Conservation (phyloP, 2,888 invertebrate genomes). For the Pyrrhia umbra region DNA sequence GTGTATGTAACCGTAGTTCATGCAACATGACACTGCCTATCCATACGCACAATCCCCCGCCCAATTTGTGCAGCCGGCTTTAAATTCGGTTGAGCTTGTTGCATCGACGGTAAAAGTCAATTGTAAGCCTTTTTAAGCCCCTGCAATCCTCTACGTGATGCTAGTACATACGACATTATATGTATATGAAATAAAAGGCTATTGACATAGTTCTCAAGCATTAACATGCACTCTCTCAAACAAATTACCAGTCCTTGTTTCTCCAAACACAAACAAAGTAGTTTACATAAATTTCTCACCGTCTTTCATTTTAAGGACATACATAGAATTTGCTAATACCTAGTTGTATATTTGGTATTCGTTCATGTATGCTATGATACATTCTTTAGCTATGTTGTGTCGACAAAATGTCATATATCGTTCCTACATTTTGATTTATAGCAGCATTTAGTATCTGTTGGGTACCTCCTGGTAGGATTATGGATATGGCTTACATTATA, state of each 20-base stretch:
- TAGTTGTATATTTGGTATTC: constrained; percentile 26
- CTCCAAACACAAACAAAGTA: constrained; percentile 45
- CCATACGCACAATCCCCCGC: not conserved
- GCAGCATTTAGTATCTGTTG: constrained; percentile 37
- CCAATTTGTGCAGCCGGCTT: constrained; percentile 23
- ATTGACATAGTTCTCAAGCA: constrained; percentile 6
- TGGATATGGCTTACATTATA: constrained; percentile 33
- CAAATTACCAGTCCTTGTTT: constrained; percentile 3
- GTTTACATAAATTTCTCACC: constrained; percentile 47
- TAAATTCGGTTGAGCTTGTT: constrained; percentile 15
- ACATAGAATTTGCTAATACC: constrained; percentile 31
- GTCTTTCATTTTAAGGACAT: constrained; percentile 35
- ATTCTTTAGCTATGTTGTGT: constrained; percentile 23
- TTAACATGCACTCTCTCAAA: constrained; percentile 17
- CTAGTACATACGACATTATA: constrained; percentile 12
- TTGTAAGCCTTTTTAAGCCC: constrained; percentile 20
- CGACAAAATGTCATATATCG: constrained; percentile 56
- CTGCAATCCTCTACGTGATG: constrained; percentile 10
- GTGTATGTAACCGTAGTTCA: constrained; percentile 33
- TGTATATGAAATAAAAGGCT: constrained; percentile 13
- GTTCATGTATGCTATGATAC: constrained; percentile 13
- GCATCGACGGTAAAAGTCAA: constrained; percentile 9
- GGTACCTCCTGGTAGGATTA: constrained; percentile 40
- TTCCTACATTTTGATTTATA: constrained; percentile 52
- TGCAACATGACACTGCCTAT: constrained; percentile 35